A percentile compares a stretch with the other conserved stretches of the same genome.
Evolutionary conservation across 2,888 invertebrate genomes (phyloP).

Genomic region (Drosophila meridiana): DNA sequence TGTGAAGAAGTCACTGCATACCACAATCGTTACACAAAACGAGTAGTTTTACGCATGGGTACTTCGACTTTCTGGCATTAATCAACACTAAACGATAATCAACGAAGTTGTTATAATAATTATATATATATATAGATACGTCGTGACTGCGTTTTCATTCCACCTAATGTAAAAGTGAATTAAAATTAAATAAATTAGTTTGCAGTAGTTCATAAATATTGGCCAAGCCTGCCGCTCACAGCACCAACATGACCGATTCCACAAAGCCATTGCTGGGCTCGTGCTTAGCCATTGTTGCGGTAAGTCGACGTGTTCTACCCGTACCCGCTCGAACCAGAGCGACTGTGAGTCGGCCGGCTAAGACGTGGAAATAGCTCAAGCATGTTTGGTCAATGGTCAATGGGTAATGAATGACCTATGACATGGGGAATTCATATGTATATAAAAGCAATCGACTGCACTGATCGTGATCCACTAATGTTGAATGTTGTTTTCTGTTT

Average conservation of each 20-base stretch:
- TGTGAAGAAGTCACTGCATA: no score
- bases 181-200: constrained; percentile 40
- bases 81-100: constrained; percentile 55
- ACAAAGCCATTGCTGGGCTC: constrained; percentile 60
- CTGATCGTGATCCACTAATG: background rate
- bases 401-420: background rate
- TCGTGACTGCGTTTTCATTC: constrained; percentile 62
- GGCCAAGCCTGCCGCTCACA: constrained; percentile 47
- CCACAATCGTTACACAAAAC: constrained; percentile 20
- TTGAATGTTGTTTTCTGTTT: background rate
- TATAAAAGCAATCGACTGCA: background rate
- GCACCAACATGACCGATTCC: constrained; percentile 54
- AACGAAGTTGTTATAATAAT: constrained; percentile 59
- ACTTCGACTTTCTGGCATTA: constrained; percentile 1
- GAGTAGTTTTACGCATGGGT: constrained; percentile 1
- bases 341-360: constrained; percentile 17
- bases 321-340: constrained; percentile 31
- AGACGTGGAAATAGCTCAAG: constrained; percentile 30
- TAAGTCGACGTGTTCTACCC: constrained; percentile 73
- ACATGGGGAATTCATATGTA: background rate
- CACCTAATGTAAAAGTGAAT: constrained; percentile 66
- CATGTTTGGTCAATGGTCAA: background rate
- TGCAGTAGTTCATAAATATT: constrained; percentile 41
- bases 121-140: constrained; percentile 62
- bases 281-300: constrained; percentile 69